Evolutionary conservation across 2,797 vertebrate genomes (phyloP).

Genomic region (Enteromius treurensis): DNA sequence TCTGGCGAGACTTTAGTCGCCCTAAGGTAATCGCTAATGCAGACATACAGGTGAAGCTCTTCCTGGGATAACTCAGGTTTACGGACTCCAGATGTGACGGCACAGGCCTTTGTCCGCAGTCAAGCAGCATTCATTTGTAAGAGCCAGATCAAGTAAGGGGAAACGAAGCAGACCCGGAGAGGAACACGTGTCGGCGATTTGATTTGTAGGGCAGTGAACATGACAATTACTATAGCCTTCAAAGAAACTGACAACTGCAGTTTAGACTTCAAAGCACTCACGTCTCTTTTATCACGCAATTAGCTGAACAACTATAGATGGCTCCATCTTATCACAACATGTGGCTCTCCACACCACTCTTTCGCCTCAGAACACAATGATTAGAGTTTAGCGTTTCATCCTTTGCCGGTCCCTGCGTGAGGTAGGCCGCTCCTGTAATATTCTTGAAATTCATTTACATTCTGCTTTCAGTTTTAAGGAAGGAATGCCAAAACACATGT

Average conservation of each 20-base stretch:
- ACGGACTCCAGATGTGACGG: constrained; percentile 72
- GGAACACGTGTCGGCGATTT: constrained; percentile 75
- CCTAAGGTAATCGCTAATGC: constrained; percentile 24
- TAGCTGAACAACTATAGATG: constrained; percentile 67
- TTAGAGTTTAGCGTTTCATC: constrained; percentile 37
- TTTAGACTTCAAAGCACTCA: constrained; percentile 78
- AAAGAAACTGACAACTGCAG: constrained; percentile 78
- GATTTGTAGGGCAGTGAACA: constrained; percentile 79
- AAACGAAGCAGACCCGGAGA: constrained; percentile 61
- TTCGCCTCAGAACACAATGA: constrained; percentile 47
- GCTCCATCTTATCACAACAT: constrained; percentile 65
- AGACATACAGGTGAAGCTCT: constrained; percentile 45
- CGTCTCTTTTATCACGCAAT: constrained; percentile 78
- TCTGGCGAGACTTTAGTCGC: not conserved
- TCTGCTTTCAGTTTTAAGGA: constrained; percentile 14
- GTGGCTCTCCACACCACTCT: constrained; percentile 55
- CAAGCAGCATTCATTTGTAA: constrained; percentile 38
- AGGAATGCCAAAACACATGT: not conserved
- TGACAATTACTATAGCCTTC: constrained; percentile 79
- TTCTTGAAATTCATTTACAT: constrained; percentile 21
- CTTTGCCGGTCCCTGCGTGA: constrained; percentile 5
- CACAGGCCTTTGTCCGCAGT: constrained; percentile 48
- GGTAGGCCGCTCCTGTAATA: not conserved
- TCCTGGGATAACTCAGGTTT: constrained; percentile 59
- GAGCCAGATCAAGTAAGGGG: constrained; percentile 65